These are phyloP conservation scores for Apodemia mormo DNA, from an alignment of 2,888 invertebrate genomes.

Conservation along the genomic window DNA sequence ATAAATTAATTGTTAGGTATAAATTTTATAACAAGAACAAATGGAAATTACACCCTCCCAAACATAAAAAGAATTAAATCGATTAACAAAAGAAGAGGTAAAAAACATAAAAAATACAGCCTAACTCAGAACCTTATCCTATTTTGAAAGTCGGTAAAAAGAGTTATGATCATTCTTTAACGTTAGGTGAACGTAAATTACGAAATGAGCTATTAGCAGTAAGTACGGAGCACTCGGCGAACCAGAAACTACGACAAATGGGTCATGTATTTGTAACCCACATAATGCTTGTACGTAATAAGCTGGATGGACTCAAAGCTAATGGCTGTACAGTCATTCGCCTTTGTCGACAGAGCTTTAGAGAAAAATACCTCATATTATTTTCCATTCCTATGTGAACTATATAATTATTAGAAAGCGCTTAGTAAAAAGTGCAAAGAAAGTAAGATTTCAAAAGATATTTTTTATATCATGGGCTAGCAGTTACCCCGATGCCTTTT, in stretches of 20 bases:
- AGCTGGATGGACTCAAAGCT: slow-evolving; percentile 37
- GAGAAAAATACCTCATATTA: slow-evolving; percentile 19
- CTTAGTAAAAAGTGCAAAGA: too few species aligned
- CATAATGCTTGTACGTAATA: slow-evolving; percentile 30
- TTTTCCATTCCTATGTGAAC: background rate
- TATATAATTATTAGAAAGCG: background rate
- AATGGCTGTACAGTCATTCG: slow-evolving; percentile 30
- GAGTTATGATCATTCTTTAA: background rate
- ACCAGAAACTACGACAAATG: slow-evolving; percentile 32
- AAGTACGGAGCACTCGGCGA: slow-evolving; percentile 5
- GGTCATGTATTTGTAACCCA: slow-evolving; percentile 34
- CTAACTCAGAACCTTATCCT: too few species aligned
- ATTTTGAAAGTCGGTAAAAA: too few species aligned
- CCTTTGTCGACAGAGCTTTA: slow-evolving; percentile 29
- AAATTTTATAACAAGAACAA: too few species aligned
- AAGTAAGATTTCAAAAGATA: background rate
- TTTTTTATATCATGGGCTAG: too few species aligned
- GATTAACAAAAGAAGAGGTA: too few species aligned
- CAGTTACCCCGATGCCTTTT: too few species aligned
- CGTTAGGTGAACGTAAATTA: slow-evolving; percentile 5
- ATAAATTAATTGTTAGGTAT: too few species aligned
- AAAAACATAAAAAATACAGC: too few species aligned
- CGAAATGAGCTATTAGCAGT: slow-evolving; percentile 14
- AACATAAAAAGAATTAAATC: too few species aligned
- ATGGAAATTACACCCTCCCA: too few species aligned